Base-by-base conservation (phyloP, 2,797 vertebrate genomes). In the Acanthis flammea region DNA sequence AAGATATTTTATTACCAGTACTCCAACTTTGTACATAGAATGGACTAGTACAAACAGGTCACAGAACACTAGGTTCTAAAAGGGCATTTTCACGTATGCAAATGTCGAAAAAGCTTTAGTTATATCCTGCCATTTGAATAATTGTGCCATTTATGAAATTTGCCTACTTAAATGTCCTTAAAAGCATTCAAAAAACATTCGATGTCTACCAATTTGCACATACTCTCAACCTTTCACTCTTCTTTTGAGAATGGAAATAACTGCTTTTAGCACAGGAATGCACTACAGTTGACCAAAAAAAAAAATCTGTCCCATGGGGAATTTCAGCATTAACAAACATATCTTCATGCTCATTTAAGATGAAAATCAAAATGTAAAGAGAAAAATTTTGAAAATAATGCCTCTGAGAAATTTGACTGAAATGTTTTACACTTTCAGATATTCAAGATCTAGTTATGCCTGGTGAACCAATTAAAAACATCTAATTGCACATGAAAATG, bases 131-230 rank as follows among this genome's bases (percentile, higher is more conserved):
- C 14, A 88, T 91, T 83, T 86, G 33, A 93, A 86, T 95, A 91
- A 94, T 91, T 81, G 61, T 80, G 72, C 89, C 68, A 91, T 77
- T 94, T 80, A 66, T 45, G 8, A 89, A 88, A 93, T 93, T 86
- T 95, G 33, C 44, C 62, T 91, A 63, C 44, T 50, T 89, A 68
- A 91, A 93, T 51, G 42, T 85, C 27, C 54, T 92, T 80, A 88
- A 72, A 54, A 95, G 81, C 81, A 91, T 37, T 25, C 25, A 93
- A 93, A 83, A 66, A 93, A 47, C 21, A 45, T 85, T 89, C 57
- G 35, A 90, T 95, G 42, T 66, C 58, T 86, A 42, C 25, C 72
- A 85, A 92, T 94, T 93, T 91, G 47, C 75, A 91, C 31, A 12
- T 25, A 84, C 31, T 93, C 68, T 88, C 75, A 89, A 86, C 89